phyloP scores from a whole-genome alignment of 1,140 invertebrate species.

The Rhopalosiphum maidis region DNA sequence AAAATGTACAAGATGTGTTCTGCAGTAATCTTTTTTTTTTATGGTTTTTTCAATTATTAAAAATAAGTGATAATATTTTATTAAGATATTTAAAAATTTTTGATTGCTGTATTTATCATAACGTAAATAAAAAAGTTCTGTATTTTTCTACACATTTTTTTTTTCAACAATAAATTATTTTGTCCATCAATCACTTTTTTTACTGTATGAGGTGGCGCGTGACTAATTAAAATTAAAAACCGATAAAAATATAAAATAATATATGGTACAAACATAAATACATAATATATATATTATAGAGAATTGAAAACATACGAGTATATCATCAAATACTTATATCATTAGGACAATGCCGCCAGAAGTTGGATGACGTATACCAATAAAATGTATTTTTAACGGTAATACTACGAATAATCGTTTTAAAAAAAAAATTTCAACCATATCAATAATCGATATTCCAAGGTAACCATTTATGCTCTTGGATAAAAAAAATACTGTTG shows the following conservation, averaged over 20 bases:
- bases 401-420: neutral
- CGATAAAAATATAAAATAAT: neutral
- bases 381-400: neutral
- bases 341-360: neutral
- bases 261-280: neutral
- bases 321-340: neutral
- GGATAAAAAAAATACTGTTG: neutral
- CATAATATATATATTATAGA: neutral
- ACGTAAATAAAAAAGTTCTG: neutral
- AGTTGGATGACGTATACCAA: neutral
- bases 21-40: neutral
- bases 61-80: neutral
- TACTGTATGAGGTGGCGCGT: neutral
- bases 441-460: neutral
- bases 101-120: neutral
- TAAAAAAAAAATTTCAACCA: neutral
- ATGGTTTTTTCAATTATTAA: neutral
- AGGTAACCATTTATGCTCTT: neutral
- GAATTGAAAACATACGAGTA: too few species aligned
- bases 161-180: neutral
- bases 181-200: neutral
- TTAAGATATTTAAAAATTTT: neutral
- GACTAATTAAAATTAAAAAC: neutral
- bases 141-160: neutral
- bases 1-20: neutral